phyloP scores from a whole-genome alignment of 1,140 invertebrate genomes.

The Macrotrachela quadricornifera region DNA sequence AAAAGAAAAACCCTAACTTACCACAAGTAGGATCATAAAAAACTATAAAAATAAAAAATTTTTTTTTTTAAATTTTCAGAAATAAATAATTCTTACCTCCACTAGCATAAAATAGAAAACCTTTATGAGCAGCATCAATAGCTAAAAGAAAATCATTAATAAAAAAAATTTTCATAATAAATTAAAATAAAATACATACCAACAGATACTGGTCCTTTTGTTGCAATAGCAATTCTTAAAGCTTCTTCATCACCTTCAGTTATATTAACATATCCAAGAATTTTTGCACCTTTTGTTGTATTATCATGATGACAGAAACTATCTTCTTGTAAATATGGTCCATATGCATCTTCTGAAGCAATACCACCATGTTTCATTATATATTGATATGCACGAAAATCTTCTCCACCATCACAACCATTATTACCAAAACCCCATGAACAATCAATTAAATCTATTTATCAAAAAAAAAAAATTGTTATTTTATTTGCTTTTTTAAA shows the following conservation, averaged over 20 bases:
- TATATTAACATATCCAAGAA: conserved; percentile 70
- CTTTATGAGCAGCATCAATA: conserved; percentile 64
- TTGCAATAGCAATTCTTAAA: conserved; percentile 58
- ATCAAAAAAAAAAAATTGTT: not conserved
- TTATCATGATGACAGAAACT: conserved; percentile 60
- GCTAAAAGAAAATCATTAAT: too few relatives aligned
- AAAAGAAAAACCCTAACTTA: conserved; percentile 15
- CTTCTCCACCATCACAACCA: conserved; percentile 81
- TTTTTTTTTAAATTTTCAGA: too few relatives aligned
- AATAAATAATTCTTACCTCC: conserved; percentile 29
- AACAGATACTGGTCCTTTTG: conserved; percentile 72
- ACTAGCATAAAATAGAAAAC: conserved; percentile 64
- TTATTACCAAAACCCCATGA: conserved; percentile 88
- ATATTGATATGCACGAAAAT: conserved; percentile 67
- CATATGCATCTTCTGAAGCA: conserved; percentile 67
- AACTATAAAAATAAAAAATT: conserved; percentile 27
- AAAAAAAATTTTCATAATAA: too few relatives aligned
- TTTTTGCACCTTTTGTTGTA: conserved; percentile 46
- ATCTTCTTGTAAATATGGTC: conserved; percentile 65
- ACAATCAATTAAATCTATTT: conserved; percentile 61
- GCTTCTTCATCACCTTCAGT: conserved; percentile 51
- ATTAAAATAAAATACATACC: conserved; percentile 30
- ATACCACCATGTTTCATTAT: conserved; percentile 71
- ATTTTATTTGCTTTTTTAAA: conserved; percentile 28
- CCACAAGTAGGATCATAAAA: conserved; percentile 67